Evolutionary conservation across 2,888 invertebrate species (phyloP).

Genomic region (Apodemia duryi): DNA sequence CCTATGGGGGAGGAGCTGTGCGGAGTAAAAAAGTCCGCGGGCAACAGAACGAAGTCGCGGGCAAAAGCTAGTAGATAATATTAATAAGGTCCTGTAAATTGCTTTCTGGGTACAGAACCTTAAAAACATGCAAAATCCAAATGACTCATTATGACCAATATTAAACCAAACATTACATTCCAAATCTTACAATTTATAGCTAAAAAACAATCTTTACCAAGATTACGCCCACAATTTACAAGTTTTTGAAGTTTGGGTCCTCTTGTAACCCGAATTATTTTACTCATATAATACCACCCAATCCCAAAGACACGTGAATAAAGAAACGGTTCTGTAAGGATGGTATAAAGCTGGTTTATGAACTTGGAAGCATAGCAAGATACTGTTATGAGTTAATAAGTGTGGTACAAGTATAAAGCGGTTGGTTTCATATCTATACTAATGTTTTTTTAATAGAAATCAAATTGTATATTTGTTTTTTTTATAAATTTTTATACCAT

Average conservation of each 20-base stretch:
- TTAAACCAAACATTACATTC: too few species aligned
- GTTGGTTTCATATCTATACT: background rate
- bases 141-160: too few species aligned
- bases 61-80: too few species aligned
- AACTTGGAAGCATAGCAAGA: slow-evolving; percentile 47
- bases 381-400: slow-evolving; percentile 42
- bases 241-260: background rate
- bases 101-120: too few species aligned
- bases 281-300: slow-evolving; percentile 17
- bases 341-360: slow-evolving; percentile 44
- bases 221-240: slow-evolving; percentile 9
- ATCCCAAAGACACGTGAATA: slow-evolving; percentile 12
- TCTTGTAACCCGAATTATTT: slow-evolving; percentile 12
- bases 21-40: too few species aligned
- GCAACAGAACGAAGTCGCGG: too few species aligned
- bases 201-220: background rate
- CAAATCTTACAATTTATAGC: slow-evolving; percentile 2
- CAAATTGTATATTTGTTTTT: too few species aligned
- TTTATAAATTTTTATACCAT: too few species aligned
- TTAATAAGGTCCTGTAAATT: too few species aligned
- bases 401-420: slow-evolving; percentile 37
- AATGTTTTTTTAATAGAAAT: too few species aligned
- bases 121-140: too few species aligned
- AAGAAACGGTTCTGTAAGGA: slow-evolving; percentile 32
- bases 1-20: too few species aligned